Evolutionary conservation across 1,140 invertebrate species (phyloP).

Genomic region (Helicoverpa armigera): DNA sequence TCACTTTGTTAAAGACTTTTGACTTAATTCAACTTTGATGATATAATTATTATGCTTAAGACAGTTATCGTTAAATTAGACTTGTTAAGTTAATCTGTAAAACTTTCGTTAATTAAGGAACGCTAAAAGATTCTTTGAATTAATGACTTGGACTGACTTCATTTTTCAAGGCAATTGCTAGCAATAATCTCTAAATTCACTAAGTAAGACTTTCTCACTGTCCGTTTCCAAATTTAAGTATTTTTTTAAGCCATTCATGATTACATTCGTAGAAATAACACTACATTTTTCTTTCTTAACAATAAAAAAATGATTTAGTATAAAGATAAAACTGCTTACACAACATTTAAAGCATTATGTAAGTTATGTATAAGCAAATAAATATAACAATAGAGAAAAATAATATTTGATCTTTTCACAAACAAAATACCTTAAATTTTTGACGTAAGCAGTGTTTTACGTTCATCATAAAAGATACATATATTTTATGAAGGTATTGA

Average conservation of each 20-base stretch:
- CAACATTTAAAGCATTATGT: too few relatives aligned
- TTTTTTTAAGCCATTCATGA: too few relatives aligned
- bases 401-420: too few relatives aligned
- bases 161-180: not conserved
- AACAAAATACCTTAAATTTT: too few relatives aligned
- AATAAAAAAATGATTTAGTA: too few relatives aligned
- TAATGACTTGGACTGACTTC: not conserved
- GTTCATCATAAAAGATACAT: not conserved
- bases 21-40: conserved; percentile 39
- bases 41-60: conserved; percentile 31
- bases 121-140: conserved; percentile 12
- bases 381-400: not conserved
- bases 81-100: conserved; percentile 32
- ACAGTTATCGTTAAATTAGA: conserved; percentile 42
- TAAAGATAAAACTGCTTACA: too few relatives aligned
- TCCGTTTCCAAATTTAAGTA: too few relatives aligned
- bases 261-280: too few relatives aligned
- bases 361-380: not conserved
- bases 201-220: not conserved
- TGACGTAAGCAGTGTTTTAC: not conserved
- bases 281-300: too few relatives aligned
- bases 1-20: not conserved
- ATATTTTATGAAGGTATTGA: not conserved
- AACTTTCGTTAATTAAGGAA: conserved; percentile 34
- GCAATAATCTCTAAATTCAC: not conserved